These are phyloP conservation scores for Hylaeus volcanicus DNA, from an alignment of 1,140 invertebrate genomes.

Conservation along the genomic window DNA sequence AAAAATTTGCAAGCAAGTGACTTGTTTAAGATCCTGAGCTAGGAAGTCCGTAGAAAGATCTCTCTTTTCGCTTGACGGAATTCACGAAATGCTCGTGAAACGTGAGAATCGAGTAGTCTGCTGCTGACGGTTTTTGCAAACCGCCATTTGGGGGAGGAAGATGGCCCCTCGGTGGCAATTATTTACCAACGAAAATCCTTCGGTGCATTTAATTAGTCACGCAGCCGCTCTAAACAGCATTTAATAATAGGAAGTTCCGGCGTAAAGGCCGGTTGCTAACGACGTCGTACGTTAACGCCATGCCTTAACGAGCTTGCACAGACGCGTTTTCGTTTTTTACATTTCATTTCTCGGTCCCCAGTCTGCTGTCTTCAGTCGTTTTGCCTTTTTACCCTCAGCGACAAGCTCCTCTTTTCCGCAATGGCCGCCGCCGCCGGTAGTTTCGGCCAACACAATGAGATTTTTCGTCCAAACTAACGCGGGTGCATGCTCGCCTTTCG, in stretches of 20 bases:
- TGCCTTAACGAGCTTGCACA: slow-evolving; percentile 74
- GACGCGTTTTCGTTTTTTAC: slow-evolving; percentile 62
- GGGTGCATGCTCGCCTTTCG: not conserved
- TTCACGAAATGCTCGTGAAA: not conserved
- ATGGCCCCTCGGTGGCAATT: slow-evolving; percentile 43
- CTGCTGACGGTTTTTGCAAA: slow-evolving; percentile 6
- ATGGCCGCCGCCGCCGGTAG: slow-evolving; percentile 47
- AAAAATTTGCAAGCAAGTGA: no score
- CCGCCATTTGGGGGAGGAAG: slow-evolving; percentile 40
- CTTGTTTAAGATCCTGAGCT: no score
- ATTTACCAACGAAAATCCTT: slow-evolving; percentile 62
- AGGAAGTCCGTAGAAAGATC: no score
- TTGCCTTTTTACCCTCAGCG: slow-evolving; percentile 36
- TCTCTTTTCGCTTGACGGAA: no score
- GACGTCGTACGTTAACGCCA: slow-evolving; percentile 76
- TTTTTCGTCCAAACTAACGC: slow-evolving; percentile 23
- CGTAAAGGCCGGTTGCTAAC: slow-evolving; percentile 69
- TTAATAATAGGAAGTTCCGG: slow-evolving; percentile 75
- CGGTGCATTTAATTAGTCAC: slow-evolving; percentile 71
- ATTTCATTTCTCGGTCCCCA: slow-evolving; percentile 43
- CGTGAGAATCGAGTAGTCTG: not conserved
- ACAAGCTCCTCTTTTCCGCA: slow-evolving; percentile 52
- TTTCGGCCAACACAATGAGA: slow-evolving; percentile 65
- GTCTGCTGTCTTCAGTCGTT: slow-evolving; percentile 42
- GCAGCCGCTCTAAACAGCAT: slow-evolving; percentile 71